Conservation (phyloP, 2,888 invertebrate genomes). For the Xestia sexstrigata region DNA sequence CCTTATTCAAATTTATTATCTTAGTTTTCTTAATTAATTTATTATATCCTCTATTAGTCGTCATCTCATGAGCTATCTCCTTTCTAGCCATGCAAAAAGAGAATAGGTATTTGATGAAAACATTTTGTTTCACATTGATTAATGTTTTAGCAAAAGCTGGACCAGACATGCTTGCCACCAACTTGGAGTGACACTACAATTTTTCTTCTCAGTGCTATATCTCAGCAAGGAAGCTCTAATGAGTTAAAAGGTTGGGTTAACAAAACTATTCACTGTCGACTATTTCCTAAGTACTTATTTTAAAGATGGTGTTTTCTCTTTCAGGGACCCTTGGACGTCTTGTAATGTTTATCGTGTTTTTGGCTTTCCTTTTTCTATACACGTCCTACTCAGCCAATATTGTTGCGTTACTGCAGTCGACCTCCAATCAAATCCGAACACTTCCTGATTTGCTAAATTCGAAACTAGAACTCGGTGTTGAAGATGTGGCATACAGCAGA, state of each 20-base stretch:
- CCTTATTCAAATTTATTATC: background rate
- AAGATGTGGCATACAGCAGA: constrained; percentile 92
- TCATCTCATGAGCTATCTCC: background rate
- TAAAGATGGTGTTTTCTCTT: background rate
- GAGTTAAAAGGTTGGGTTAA: constrained; percentile 75
- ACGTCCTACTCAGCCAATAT: constrained; percentile 94
- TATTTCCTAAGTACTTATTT: constrained; percentile 3
- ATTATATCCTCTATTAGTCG: background rate
- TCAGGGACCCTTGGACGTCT: constrained; percentile 89
- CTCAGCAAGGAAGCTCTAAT: constrained; percentile 90
- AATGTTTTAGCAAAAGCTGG: constrained; percentile 62
- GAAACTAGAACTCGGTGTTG: constrained; percentile 92
- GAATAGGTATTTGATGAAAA: background rate
- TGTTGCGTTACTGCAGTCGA: constrained; percentile 93
- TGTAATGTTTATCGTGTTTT: constrained; percentile 91
- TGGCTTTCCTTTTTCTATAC: constrained; percentile 92
- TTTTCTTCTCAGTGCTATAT: constrained; percentile 90
- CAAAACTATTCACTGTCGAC: background rate
- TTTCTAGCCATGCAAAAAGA: background rate
- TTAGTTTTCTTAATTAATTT: no score
- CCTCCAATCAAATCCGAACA: constrained; percentile 92
- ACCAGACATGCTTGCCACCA: constrained; percentile 74
- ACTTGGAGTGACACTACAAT: constrained; percentile 87
- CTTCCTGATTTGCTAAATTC: constrained; percentile 92
- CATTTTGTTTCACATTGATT: background rate